These are phyloP conservation scores for Odontomachus brunneus DNA, from an alignment of 1,140 invertebrate species.

Conservation along the genomic window DNA sequence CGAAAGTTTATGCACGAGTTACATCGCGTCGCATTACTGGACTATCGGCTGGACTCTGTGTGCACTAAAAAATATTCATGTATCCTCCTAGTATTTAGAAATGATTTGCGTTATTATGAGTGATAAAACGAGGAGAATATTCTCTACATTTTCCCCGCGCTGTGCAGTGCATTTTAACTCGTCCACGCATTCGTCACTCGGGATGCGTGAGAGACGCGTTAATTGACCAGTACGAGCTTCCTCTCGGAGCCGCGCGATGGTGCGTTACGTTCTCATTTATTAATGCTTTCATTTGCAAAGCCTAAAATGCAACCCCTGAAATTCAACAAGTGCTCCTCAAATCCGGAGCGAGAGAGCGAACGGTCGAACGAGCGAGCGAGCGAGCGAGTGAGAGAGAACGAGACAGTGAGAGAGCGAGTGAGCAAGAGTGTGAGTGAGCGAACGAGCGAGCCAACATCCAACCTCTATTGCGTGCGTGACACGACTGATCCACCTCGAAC, in stretches of 20 bases:
- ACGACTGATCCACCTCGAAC: conserved; percentile 65
- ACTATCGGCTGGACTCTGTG: not conserved
- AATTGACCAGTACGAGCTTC: conserved; percentile 16
- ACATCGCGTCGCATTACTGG: not conserved
- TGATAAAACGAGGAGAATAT: too few species aligned
- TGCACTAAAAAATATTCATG: not conserved
- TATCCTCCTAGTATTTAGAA: too few species aligned
- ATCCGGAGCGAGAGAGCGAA: conserved; percentile 46
- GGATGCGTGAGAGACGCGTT: conserved; percentile 18
- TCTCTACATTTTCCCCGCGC: not conserved
- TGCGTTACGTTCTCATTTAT: conserved; percentile 49
- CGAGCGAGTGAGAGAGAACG: conserved; percentile 1
- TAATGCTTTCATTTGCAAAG: conserved; percentile 56
- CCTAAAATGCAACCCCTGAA: conserved; percentile 73
- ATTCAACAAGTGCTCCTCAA: conserved; percentile 82
- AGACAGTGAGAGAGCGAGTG: conserved; percentile 48
- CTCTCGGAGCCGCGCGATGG: not conserved
- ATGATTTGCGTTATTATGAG: not conserved
- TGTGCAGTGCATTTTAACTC: not conserved
- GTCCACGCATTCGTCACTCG: conserved; percentile 5
- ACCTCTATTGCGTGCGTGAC: conserved; percentile 73
- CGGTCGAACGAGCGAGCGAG: conserved; percentile 45
- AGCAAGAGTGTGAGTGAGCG: conserved; percentile 42
- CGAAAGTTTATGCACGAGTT: not conserved
- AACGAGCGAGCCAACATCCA: conserved; percentile 56